phyloP scores from a whole-genome alignment of 1,140 invertebrate species.

The Pseudomyrmex flavicornis region DNA sequence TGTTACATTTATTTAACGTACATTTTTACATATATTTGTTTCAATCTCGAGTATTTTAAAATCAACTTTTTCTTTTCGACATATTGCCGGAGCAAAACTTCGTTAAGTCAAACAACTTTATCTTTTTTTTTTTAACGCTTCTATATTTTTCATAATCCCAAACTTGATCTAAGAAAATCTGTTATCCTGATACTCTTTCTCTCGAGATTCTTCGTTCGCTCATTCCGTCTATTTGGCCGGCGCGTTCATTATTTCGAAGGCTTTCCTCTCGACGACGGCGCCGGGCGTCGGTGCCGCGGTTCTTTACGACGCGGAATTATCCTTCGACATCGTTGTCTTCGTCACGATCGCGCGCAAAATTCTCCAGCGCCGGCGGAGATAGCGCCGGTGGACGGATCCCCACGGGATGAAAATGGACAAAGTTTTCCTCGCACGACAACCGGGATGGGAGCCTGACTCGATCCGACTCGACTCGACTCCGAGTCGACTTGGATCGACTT shows the following conservation, averaged over 20 bases:
- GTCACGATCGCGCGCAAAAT: conserved; percentile 66
- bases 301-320: conserved; percentile 58
- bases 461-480: conserved; percentile 54
- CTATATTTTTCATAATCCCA: conserved; percentile 32
- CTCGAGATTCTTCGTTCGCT: conserved; percentile 24
- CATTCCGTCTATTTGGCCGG: conserved; percentile 24
- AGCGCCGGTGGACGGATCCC: conserved; percentile 68
- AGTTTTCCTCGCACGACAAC: conserved; percentile 73
- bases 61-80: no score
- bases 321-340: conserved; percentile 64
- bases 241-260: conserved; percentile 50
- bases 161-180: conserved; percentile 29
- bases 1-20: no score
- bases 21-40: conserved; percentile 9
- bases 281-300: conserved; percentile 49
- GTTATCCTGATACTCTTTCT: conserved; percentile 44
- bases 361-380: conserved; percentile 56
- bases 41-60: conserved; percentile 8
- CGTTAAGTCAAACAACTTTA: background rate
- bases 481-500: conserved; percentile 52
- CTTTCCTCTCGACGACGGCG: conserved; percentile 53
- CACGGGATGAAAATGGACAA: conserved; percentile 82
- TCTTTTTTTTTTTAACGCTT: background rate
- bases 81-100: background rate
- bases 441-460: conserved; percentile 49